phyloP scores from a whole-genome alignment of 2,888 invertebrate species.

The Oasisia sp. region DNA sequence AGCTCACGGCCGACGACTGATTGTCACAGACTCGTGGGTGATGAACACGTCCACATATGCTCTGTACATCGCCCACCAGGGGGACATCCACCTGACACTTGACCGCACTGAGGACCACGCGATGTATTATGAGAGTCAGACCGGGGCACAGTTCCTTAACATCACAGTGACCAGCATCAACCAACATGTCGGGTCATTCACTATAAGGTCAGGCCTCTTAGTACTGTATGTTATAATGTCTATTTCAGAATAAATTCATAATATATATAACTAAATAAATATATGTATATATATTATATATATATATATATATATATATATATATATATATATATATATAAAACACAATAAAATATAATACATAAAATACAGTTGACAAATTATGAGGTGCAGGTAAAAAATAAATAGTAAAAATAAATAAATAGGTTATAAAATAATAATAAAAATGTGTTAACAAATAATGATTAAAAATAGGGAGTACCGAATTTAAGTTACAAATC shows the following conservation, averaged over 20 bases:
- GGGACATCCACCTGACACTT: slow-evolving; percentile 80
- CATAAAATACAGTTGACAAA: background rate
- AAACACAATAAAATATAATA: background rate
- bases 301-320: too few relatives aligned
- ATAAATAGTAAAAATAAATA: too few relatives aligned
- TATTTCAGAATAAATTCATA: too few relatives aligned
- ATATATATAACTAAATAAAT: too few relatives aligned
- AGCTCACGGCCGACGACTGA: slow-evolving; percentile 55
- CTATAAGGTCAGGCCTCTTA: slow-evolving; percentile 64
- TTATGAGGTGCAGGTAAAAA: background rate
- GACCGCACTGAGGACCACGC: slow-evolving; percentile 72
- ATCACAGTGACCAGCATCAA: slow-evolving; percentile 73
- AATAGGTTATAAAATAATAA: too few relatives aligned
- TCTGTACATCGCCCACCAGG: slow-evolving; percentile 80
- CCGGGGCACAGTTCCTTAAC: slow-evolving; percentile 83
- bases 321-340: slow-evolving; percentile 70
- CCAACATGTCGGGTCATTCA: slow-evolving; percentile 54
- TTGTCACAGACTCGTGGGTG: slow-evolving; percentile 84
- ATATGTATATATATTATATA: too few relatives aligned
- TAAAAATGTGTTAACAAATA: too few relatives aligned
- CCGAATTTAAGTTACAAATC: too few relatives aligned
- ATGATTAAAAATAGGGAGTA: too few relatives aligned
- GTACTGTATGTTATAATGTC: background rate
- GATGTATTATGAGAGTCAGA: slow-evolving; percentile 75
- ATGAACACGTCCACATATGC: slow-evolving; percentile 82